phyloP scores from a whole-genome alignment of 1,140 invertebrate species.

The Drosophila teissieri region DNA sequence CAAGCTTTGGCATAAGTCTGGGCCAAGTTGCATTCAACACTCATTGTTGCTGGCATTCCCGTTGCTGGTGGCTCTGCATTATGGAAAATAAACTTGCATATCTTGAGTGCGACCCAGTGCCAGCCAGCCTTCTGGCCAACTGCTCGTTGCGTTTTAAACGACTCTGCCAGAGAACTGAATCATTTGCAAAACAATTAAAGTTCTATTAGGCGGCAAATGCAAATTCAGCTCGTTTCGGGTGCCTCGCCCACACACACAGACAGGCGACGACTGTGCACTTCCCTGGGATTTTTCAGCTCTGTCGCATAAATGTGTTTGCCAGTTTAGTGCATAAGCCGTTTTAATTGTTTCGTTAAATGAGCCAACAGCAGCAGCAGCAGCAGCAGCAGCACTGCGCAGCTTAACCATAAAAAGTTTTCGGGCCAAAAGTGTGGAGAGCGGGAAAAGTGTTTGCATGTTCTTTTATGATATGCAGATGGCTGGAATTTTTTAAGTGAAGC shows the following conservation, averaged over 20 bases:
- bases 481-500: conserved; percentile 33
- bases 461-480: conserved; percentile 62
- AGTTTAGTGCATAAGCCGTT: conserved; percentile 72
- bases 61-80: conserved; percentile 33
- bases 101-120: conserved; percentile 27
- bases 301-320: conserved; percentile 62
- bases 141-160: conserved; percentile 53
- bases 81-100: conserved; percentile 69
- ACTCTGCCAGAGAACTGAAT: conserved; percentile 21
- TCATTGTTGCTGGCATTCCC: conserved; percentile 32
- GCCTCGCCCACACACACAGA: conserved; percentile 7
- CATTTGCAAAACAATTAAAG: conserved; percentile 76
- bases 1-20: conserved; percentile 49
- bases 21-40: conserved; percentile 40
- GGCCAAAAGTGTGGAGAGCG: conserved; percentile 11
- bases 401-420: conserved; percentile 27
- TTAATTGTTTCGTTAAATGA: conserved; percentile 82
- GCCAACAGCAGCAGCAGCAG: conserved; percentile 33
- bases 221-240: conserved; percentile 50
- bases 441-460: conserved; percentile 52
- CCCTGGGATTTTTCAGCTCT: conserved; percentile 42
- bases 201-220: conserved; percentile 80
- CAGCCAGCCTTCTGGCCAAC: conserved; percentile 19
- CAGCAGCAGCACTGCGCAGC: conserved; percentile 17
- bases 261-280: conserved; percentile 12